A percentile compares a stretch with the other conserved stretches of the same genome.
Conservation (phyloP, 2,888 invertebrate genomes). For the Agrochola macilenta region DNA sequence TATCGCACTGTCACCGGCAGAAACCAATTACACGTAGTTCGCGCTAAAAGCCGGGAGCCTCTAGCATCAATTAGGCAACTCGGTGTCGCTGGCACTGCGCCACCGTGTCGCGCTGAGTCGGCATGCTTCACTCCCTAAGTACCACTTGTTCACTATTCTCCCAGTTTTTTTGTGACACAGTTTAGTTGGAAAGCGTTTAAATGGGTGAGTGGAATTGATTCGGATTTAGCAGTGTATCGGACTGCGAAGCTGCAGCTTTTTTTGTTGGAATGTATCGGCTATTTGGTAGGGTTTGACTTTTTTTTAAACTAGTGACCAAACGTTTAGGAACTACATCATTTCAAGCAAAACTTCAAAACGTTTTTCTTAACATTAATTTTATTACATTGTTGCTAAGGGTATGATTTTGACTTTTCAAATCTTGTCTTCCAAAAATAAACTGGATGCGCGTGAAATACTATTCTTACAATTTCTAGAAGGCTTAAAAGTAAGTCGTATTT, state of each 20-base stretch:
- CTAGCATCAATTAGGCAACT: slow-evolving; percentile 63
- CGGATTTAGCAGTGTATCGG: slow-evolving; percentile 43
- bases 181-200: slow-evolving; percentile 53
- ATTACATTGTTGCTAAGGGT: not conserved
- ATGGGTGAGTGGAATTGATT: slow-evolving; percentile 42
- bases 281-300: slow-evolving; percentile 15
- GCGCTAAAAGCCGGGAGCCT: slow-evolving; percentile 60
- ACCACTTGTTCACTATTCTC: slow-evolving; percentile 51
- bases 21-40: slow-evolving; percentile 67
- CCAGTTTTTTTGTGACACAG: slow-evolving; percentile 53
- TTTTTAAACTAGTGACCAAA: not conserved
- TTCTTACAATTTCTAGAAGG: too few relatives aligned
- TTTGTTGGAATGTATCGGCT: slow-evolving; percentile 13
- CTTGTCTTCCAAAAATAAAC: not conserved
- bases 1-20: slow-evolving; percentile 56
- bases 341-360: not conserved
- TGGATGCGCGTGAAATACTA: too few relatives aligned
- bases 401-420: not conserved
- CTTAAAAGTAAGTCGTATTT: not conserved
- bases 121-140: slow-evolving; percentile 50
- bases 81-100: slow-evolving; percentile 56
- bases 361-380: not conserved
- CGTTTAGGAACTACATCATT: not conserved
- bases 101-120: slow-evolving; percentile 54
- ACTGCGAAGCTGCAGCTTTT: slow-evolving; percentile 25